These are phyloP conservation scores for Taxidea taxus DNA, from an alignment of 2,113 vertebrate species.

Conservation along the genomic window DNA sequence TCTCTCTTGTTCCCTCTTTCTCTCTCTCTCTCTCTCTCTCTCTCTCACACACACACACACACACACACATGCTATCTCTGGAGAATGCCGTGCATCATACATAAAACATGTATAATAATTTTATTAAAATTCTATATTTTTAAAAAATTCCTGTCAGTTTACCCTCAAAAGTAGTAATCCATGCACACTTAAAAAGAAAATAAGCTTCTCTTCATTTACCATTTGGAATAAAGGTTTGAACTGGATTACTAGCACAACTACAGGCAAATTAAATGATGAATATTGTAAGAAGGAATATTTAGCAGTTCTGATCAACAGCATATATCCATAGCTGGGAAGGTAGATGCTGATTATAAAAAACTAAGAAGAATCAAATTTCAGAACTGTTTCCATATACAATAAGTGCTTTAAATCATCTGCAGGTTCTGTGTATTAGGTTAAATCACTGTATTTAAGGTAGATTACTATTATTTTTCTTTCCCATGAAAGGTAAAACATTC, in stretches of 20 bases:
- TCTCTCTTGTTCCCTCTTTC: background rate
- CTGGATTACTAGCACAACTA: conserved; percentile 27
- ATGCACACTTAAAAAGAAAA: background rate
- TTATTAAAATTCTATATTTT: conserved; percentile 23
- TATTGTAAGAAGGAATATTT: conserved; percentile 27
- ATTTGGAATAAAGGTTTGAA: conserved; percentile 29
- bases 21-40: background rate
- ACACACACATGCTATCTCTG: background rate
- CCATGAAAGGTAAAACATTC: conserved; percentile 40
- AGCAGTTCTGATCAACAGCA: background rate
- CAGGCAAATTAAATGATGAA: conserved; percentile 42
- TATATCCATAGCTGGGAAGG: background rate
- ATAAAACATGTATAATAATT: conserved; percentile 18
- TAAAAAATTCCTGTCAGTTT: conserved; percentile 8
- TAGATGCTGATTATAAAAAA: conserved; percentile 28
- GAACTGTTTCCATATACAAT: background rate
- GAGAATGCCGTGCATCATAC: background rate
- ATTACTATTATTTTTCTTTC: background rate
- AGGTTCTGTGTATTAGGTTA: conserved; percentile 42
- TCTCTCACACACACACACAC: background rate
- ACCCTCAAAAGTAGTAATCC: conserved; percentile 13
- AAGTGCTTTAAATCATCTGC: conserved; percentile 47
- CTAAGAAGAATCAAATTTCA: conserved; percentile 50
- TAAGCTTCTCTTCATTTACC: conserved; percentile 2
- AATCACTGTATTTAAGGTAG: background rate